phyloP scores from a whole-genome alignment of 2,113 vertebrate genomes.

The Pipa parva region DNA sequence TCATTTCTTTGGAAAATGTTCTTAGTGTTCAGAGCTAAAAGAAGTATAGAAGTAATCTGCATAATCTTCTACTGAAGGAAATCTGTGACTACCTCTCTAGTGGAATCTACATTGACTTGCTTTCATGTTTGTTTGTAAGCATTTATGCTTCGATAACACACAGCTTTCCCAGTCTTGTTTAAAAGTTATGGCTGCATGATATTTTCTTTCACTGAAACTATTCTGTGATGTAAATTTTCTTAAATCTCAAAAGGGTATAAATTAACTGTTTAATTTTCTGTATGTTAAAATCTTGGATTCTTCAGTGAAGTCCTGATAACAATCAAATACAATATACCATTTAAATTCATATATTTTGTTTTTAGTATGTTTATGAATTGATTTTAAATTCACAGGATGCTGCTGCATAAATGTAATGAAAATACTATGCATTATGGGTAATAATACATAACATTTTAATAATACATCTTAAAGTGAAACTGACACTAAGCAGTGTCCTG shows the following conservation, averaged over 20 bases:
- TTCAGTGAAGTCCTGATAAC: not conserved
- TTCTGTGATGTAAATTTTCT: not conserved
- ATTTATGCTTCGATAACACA: not conserved
- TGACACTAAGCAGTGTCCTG: no score
- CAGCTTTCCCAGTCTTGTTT: not conserved
- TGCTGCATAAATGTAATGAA: no score
- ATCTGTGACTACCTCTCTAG: not conserved
- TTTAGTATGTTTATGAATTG: not conserved
- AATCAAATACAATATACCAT: not conserved
- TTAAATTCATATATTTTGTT: not conserved
- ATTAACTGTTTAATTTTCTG: not conserved
- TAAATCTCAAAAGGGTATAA: not conserved
- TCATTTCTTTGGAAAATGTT: slow-evolving; percentile 7
- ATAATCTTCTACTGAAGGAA: slow-evolving; percentile 14
- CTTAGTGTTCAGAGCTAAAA: slow-evolving; percentile 3
- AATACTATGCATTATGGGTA: no score
- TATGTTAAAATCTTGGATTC: not conserved
- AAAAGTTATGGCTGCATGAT: not conserved
- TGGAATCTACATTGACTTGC: not conserved
- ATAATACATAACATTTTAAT: no score
- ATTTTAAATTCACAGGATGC: not conserved
- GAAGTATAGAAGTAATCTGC: not conserved
- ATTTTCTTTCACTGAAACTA: not conserved
- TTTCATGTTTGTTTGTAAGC: slow-evolving; percentile 12
- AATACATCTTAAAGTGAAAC: no score